A percentile compares a stretch with the other conserved stretches of the same genome.
Evolutionary conservation across 2,113 vertebrate genomes (phyloP).

Genomic region (Lichenostomus cassidix): DNA sequence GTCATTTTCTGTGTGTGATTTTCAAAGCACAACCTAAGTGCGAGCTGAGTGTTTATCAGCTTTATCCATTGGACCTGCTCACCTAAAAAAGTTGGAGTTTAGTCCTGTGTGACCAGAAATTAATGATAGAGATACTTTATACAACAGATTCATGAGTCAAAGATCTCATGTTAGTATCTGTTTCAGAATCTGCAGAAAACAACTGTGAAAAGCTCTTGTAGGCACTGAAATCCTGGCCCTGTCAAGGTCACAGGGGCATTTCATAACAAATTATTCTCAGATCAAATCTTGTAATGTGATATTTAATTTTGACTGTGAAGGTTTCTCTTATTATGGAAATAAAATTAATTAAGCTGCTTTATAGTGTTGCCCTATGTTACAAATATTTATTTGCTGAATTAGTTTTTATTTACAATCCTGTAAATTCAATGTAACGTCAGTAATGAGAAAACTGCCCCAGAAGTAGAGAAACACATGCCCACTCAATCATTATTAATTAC

Average conservation of each 20-base stretch:
- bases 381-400: background rate
- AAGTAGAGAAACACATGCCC: background rate
- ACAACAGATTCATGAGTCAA: background rate
- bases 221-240: background rate
- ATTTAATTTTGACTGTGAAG: slow-evolving; percentile 5
- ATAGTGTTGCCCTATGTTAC: background rate
- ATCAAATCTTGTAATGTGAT: background rate
- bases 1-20: background rate
- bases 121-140: background rate
- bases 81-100: background rate
- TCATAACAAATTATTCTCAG: background rate
- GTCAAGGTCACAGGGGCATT: background rate
- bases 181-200: slow-evolving; percentile 7
- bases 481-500: background rate
- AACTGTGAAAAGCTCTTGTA: background rate
- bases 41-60: background rate
- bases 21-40: background rate
- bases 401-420: background rate
- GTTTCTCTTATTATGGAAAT: background rate
- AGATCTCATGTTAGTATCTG: background rate
- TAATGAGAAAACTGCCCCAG: background rate
- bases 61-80: background rate
- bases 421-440: background rate
- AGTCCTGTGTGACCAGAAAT: background rate
- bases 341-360: background rate